These are phyloP conservation scores for Platypus cylindrus DNA, from an alignment of 2,888 invertebrate species.

Conservation along the genomic window DNA sequence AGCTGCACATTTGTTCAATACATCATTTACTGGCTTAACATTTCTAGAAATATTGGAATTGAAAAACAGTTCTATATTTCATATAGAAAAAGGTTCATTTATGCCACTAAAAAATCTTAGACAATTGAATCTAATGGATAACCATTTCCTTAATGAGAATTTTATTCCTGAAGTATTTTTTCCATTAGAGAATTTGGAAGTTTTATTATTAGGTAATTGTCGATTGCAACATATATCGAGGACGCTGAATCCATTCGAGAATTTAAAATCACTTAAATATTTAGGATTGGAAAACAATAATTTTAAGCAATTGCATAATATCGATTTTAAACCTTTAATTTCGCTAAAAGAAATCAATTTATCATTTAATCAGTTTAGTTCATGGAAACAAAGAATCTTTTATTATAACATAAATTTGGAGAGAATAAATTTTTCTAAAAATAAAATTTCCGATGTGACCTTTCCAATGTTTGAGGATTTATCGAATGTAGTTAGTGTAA, in stretches of 20 bases:
- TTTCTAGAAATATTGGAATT: slow-evolving; percentile 39
- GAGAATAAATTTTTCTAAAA: slow-evolving; percentile 37
- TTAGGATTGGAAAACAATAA: slow-evolving; percentile 40
- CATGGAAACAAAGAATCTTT: slow-evolving; percentile 44
- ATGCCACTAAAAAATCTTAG: slow-evolving; percentile 34
- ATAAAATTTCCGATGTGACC: slow-evolving; percentile 44
- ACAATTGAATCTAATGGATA: slow-evolving; percentile 42
- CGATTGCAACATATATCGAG: slow-evolving; percentile 33
- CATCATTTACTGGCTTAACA: slow-evolving; percentile 40
- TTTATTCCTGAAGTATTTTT: slow-evolving; percentile 34
- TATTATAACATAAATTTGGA: slow-evolving; percentile 34
- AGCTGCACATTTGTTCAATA: slow-evolving; percentile 39
- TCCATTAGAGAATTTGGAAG: slow-evolving; percentile 39
- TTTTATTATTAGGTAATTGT: slow-evolving; percentile 40
- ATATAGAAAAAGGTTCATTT: slow-evolving; percentile 40
- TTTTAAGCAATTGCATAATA: slow-evolving; percentile 35
- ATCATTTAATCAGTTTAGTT: slow-evolving; percentile 39
- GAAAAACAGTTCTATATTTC: slow-evolving; percentile 41
- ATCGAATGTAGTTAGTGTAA: slow-evolving; percentile 35
- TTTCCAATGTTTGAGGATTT: slow-evolving; percentile 46
- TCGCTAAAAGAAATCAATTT: slow-evolving; percentile 38
- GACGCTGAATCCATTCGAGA: slow-evolving; percentile 39
- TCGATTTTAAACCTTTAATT: slow-evolving; percentile 36
- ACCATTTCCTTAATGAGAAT: slow-evolving; percentile 33
- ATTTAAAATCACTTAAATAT: slow-evolving; percentile 39